These are phyloP conservation scores for Cirrhinus molitorella DNA, from an alignment of 2,797 vertebrate species.

Conservation along the genomic window DNA sequence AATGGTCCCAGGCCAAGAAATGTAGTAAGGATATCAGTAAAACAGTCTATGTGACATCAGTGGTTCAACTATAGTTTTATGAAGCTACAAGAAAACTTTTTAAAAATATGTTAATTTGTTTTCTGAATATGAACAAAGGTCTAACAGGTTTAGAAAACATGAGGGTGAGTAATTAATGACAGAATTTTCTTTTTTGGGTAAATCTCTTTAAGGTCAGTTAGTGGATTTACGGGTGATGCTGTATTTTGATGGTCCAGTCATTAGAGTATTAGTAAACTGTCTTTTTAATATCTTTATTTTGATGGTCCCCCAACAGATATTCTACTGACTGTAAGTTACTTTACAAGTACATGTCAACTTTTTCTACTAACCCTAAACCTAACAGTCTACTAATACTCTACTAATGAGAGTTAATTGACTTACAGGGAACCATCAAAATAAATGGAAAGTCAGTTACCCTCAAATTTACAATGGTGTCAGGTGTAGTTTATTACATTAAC, in stretches of 20 bases:
- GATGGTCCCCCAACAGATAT: background rate
- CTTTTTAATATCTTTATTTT: background rate
- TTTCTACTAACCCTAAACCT: background rate
- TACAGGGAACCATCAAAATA: background rate
- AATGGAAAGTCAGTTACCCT: background rate
- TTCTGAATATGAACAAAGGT: too few species aligned
- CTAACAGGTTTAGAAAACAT: too few species aligned
- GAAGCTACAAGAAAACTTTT: too few species aligned
- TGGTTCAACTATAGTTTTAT: too few species aligned
- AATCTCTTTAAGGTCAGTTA: background rate
- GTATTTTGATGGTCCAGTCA: background rate
- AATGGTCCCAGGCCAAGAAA: too few species aligned
- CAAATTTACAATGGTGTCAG: background rate
- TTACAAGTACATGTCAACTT: background rate
- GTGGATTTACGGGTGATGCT: background rate
- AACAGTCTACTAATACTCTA: background rate
- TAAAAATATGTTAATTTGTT: too few species aligned
- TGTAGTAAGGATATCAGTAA: too few species aligned
- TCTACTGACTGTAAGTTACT: too few species aligned
- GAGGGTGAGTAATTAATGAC: too few species aligned
- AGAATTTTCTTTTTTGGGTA: too few species aligned
- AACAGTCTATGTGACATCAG: too few species aligned
- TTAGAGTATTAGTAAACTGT: background rate
- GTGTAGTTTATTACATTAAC: background rate
- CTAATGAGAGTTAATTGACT: background rate